Percentiles rank a stretch among this genome's conserved stretches.
Conservation (phyloP, 2,797 vertebrate genomes). For the Fistularia commersonii region DNA sequence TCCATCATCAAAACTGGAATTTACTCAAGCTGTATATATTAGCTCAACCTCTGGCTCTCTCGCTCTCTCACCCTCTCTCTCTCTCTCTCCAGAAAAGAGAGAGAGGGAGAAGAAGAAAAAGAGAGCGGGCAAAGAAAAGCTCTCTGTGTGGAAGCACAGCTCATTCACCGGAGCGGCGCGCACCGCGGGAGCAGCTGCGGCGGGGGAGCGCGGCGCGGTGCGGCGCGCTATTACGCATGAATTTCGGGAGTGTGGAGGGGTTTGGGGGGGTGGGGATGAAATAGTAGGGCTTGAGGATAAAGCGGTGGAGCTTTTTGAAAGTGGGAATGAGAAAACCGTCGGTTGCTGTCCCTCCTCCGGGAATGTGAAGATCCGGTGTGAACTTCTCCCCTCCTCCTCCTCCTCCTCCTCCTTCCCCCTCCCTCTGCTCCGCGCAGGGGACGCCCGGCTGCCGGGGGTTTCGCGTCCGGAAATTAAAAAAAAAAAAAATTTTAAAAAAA, state of each 20-base stretch:
- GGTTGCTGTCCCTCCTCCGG: slow-evolving; percentile 19
- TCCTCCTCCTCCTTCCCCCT: slow-evolving; percentile 35
- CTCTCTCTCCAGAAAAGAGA: slow-evolving; percentile 38
- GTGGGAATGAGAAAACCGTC: too few relatives aligned
- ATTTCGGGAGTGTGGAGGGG: too few relatives aligned
- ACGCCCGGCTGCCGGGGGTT: slow-evolving; percentile 22
- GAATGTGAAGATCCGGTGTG: slow-evolving; percentile 24
- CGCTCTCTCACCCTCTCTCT: slow-evolving; percentile 40
- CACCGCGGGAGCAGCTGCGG: slow-evolving; percentile 17
- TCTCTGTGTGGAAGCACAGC: slow-evolving; percentile 51
- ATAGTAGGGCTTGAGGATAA: slow-evolving; percentile 3
- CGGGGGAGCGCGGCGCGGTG: neutral
- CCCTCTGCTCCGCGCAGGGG: slow-evolving; percentile 17
- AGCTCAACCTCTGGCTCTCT: slow-evolving; percentile 20
- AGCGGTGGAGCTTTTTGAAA: too few relatives aligned
- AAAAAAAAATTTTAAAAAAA: too few relatives aligned
- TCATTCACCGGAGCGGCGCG: slow-evolving; percentile 54
- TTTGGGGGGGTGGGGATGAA: neutral
- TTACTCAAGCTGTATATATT: slow-evolving; percentile 23
- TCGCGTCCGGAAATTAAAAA: too few relatives aligned
- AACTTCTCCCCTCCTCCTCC: slow-evolving; percentile 23
- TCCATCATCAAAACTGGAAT: slow-evolving; percentile 26
- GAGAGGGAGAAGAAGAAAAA: slow-evolving; percentile 6
- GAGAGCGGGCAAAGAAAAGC: slow-evolving; percentile 38
- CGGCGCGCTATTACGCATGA: neutral